Evolutionary conservation across 2,113 vertebrate species (phyloP), one percentile per base, ranked within the genome.

Genomic region (Stegostoma tigrinum): DNA sequence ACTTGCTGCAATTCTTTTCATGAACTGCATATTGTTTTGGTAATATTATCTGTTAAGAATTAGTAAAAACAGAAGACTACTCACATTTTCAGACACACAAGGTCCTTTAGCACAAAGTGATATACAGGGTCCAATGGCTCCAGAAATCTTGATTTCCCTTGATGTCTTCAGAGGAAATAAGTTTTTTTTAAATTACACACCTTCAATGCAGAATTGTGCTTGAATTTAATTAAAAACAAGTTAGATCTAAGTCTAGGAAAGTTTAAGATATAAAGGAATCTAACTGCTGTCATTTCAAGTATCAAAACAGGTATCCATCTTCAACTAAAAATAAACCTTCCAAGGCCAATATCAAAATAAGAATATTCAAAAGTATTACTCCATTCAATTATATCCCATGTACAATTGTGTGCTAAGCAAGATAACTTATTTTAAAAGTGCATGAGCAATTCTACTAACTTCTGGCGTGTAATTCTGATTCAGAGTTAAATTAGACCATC

Each of bases 81-180:
- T 96, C 97, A 99, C 99, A 61, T 99, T 99, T 98, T 99, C 99
- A 96, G 99, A 99, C 61, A 99, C 99, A 96, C 98, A 99, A 0
- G 99, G 98, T 96, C 99, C 99, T 97, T 99, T 99, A 83, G 99
- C 98, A 94, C 98, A 98, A 34, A 99, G 98, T 27, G 99, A 99
- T 1, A 99, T 98, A 96, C 99, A 99, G 5, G 99, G 99, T 93
- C 99, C 99, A 96, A 99, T 99, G 0, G 99, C 99, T 97, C 99
- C 99, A 21, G 99, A 99, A 96, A 99, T 98, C 97, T 99, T 99
- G 96, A 99, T 97, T 97, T 99, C 99, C 97, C 99, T 98, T 96
- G 99, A 99, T 0, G 99, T 99, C 99, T 99, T 96, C 0, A 19
- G 27, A 97, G 96, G 0, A 78, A 64, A 96, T 94, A 5, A 94